phyloP scores from a whole-genome alignment of 2,113 vertebrate species.

The Ceratotherium simum region DNA sequence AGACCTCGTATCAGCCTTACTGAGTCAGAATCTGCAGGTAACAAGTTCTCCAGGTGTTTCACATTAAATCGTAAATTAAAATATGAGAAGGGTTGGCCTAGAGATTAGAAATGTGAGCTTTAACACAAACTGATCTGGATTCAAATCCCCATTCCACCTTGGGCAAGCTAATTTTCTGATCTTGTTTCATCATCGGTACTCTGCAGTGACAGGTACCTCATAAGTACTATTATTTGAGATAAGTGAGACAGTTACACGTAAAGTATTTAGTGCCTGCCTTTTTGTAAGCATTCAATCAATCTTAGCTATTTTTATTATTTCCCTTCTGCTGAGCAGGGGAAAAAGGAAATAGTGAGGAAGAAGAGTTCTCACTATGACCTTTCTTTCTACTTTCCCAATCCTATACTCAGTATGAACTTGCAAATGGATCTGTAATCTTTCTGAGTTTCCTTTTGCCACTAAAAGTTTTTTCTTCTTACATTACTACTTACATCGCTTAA shows the following conservation, averaged over 20 bases:
- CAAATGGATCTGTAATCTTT: background rate
- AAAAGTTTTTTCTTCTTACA: background rate
- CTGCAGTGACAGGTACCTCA: background rate
- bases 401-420: background rate
- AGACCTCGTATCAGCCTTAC: background rate
- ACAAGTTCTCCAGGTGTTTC: background rate
- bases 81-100: background rate
- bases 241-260: background rate
- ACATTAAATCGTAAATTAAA: background rate
- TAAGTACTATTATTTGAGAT: background rate
- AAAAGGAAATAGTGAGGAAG: background rate
- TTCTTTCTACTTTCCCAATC: background rate
- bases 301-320: background rate
- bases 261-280: background rate
- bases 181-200: background rate
- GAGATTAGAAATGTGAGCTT: background rate
- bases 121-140: background rate
- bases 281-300: background rate
- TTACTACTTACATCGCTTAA: background rate
- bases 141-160: background rate
- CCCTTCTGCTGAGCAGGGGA: background rate
- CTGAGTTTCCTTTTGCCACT: background rate
- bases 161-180: background rate
- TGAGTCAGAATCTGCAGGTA: background rate
- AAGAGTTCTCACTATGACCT: background rate